Percentiles rank a stretch among this genome's conserved stretches.
Conservation (phyloP, 2,113 vertebrate genomes). For the Pitta sordida region DNA sequence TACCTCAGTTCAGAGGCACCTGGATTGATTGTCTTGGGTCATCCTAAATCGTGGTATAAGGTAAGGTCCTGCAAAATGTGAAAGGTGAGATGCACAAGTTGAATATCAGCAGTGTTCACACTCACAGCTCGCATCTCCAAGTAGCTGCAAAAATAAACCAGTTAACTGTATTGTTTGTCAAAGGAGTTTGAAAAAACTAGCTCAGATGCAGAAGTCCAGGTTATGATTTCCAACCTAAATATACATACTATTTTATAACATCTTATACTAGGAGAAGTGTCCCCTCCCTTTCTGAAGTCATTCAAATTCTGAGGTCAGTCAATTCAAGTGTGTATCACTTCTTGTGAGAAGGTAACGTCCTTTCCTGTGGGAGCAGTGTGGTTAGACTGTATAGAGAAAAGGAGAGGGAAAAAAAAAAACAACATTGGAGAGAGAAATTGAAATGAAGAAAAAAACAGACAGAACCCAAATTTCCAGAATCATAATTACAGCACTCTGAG, state of each 20-base stretch:
- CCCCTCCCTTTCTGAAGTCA: neutral
- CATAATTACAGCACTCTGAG: neutral
- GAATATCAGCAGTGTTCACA: neutral
- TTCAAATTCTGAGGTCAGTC: neutral
- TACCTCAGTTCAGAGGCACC: neutral
- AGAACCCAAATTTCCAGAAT: neutral
- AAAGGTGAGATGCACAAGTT: neutral
- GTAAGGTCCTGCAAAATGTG: neutral
- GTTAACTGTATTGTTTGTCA: neutral
- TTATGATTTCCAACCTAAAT: neutral
- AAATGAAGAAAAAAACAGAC: neutral
- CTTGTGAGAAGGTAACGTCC: neutral
- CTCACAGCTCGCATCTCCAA: neutral
- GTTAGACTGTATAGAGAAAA: neutral
- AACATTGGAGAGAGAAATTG: neutral
- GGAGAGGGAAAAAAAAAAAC: neutral
- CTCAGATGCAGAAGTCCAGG: neutral
- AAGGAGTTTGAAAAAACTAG: neutral
- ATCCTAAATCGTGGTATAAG: neutral
- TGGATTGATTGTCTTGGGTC: neutral
- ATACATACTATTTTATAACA: fast-evolving
- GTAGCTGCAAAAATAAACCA: neutral
- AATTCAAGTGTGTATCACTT: neutral
- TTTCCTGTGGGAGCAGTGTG: neutral
- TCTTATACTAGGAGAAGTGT: neutral